These are phyloP conservation scores for Stomatorhinus ivindoensis DNA, from an alignment of 2,113 vertebrate species.

Conservation along the genomic window DNA sequence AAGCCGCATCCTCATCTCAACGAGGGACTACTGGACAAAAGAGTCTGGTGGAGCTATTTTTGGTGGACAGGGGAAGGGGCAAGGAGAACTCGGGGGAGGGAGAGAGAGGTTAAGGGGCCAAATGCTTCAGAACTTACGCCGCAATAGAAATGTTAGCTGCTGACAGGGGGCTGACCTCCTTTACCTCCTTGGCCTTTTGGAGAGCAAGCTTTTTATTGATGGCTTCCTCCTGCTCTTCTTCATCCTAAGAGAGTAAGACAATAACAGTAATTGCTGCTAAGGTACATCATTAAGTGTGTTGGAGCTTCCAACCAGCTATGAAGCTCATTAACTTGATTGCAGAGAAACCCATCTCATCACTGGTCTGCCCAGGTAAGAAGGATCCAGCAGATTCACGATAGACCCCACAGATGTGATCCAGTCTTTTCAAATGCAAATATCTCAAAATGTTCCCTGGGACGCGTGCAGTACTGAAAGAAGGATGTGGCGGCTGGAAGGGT, in stretches of 20 bases:
- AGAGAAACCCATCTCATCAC: neutral
- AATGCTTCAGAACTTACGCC: slow-evolving; percentile 69
- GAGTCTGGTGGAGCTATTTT: neutral
- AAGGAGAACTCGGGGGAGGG: neutral
- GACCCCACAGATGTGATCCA: neutral
- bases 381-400: neutral
- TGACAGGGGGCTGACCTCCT: slow-evolving; percentile 93
- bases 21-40: neutral
- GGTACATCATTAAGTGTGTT: neutral
- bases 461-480: neutral
- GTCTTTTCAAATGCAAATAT: neutral
- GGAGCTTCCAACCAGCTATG: neutral
- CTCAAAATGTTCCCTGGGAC: neutral
- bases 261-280: neutral
- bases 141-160: slow-evolving; percentile 88
- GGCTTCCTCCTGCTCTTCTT: slow-evolving; percentile 94
- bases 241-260: slow-evolving; percentile 63
- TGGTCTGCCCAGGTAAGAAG: neutral
- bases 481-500: neutral
- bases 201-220: slow-evolving; percentile 90
- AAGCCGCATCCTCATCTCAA: neutral
- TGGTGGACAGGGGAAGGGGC: neutral
- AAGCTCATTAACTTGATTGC: slow-evolving; percentile 3
- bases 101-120: neutral
- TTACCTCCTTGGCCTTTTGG: slow-evolving; percentile 93